Evolutionary conservation across 2,797 vertebrate species (phyloP).

Genomic region (Dermochelys coriacea): DNA sequence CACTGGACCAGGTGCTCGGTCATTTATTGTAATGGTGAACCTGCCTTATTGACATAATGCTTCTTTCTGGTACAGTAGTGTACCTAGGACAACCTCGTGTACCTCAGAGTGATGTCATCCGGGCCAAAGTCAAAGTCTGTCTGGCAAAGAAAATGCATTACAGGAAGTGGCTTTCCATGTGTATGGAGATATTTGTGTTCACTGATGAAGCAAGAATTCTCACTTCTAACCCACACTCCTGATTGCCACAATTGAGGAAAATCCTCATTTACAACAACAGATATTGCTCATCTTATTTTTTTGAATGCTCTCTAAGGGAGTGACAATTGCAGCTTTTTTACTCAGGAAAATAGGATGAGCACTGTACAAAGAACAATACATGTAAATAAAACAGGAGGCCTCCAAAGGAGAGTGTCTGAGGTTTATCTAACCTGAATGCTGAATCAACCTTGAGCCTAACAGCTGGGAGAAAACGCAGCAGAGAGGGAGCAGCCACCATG

Average conservation of each 20-base stretch:
- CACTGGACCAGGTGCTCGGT: background rate
- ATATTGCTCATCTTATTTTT: constrained; percentile 20
- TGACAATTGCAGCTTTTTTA: constrained; percentile 20
- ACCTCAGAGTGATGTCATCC: background rate
- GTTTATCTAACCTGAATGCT: constrained; percentile 65
- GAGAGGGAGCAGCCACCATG: constrained; percentile 14
- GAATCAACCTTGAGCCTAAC: constrained; percentile 41
- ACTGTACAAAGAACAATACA: constrained; percentile 64
- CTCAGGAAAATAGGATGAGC: background rate
- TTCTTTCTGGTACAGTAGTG: background rate
- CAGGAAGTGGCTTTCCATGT: background rate
- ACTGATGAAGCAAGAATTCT: background rate
- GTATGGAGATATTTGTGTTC: background rate
- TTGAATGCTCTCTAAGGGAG: constrained; percentile 47
- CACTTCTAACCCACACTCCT: background rate
- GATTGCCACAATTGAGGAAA: background rate
- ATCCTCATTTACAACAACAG: constrained; percentile 4
- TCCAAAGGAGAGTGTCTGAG: constrained; percentile 65
- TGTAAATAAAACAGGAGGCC: constrained; percentile 74
- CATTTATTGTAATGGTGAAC: background rate
- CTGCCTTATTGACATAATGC: background rate
- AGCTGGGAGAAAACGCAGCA: constrained; percentile 39
- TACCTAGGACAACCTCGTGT: background rate
- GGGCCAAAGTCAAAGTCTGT: background rate
- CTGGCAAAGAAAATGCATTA: background rate